Conservation (phyloP, 2,113 vertebrate genomes). For the Plotosus lineatus region DNA sequence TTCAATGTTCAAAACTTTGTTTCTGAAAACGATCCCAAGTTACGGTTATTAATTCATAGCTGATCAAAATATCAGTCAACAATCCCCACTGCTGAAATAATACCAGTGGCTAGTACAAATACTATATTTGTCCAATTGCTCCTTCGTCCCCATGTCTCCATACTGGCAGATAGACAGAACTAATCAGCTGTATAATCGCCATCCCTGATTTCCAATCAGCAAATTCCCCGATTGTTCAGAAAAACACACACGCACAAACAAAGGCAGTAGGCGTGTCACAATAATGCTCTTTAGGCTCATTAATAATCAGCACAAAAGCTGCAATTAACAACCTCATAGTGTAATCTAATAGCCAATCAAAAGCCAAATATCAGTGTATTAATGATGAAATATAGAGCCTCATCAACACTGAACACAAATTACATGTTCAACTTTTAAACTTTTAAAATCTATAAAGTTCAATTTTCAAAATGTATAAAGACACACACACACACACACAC, state of each 20-base stretch:
- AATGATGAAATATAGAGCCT: neutral
- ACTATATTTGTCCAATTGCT: neutral
- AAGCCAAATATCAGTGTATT: neutral
- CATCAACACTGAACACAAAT: neutral
- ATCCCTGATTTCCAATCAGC: neutral
- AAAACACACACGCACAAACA: neutral
- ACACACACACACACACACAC: neutral
- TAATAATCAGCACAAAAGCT: neutral
- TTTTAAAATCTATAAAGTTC: too few species aligned
- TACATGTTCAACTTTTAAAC: neutral
- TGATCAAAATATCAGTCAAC: neutral
- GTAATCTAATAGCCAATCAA: neutral
- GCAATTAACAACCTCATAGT: slow-evolving; percentile 11
- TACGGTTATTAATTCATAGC: neutral
- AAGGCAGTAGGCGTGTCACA: neutral
- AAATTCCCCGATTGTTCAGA: slow-evolving; percentile 7
- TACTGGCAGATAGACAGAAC: neutral
- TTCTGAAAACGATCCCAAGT: neutral
- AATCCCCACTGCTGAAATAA: neutral
- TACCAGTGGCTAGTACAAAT: neutral
- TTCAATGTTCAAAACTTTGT: too few species aligned
- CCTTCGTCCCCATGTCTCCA: neutral
- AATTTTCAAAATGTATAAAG: too few species aligned
- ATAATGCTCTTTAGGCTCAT: neutral
- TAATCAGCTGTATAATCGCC: slow-evolving; percentile 9